phyloP scores from a whole-genome alignment of 2,888 invertebrate genomes.

The Chrysolina haemoptera region DNA sequence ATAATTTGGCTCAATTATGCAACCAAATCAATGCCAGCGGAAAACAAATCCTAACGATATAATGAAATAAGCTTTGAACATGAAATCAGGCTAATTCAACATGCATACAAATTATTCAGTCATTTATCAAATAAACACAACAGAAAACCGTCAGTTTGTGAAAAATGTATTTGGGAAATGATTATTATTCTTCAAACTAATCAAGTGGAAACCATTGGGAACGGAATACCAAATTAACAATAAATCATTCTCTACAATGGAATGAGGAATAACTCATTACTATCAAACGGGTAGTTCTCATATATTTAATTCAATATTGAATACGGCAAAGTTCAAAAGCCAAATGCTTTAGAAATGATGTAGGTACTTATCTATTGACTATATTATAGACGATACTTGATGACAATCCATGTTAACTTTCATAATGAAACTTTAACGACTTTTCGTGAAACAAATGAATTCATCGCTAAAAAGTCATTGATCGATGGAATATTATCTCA shows the following conservation, averaged over 20 bases:
- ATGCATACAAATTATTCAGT: slow-evolving; percentile 42
- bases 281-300: not conserved
- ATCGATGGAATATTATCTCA: too few relatives aligned
- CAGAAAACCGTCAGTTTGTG: slow-evolving; percentile 48
- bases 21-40: not conserved
- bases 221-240: slow-evolving; percentile 10
- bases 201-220: slow-evolving; percentile 43
- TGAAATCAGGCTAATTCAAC: slow-evolving; percentile 39
- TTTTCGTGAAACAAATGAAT: too few relatives aligned
- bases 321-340: not conserved
- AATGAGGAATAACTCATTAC: not conserved
- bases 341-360: too few relatives aligned
- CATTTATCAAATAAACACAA: slow-evolving; percentile 50
- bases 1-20: not conserved
- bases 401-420: too few relatives aligned
- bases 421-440: too few relatives aligned
- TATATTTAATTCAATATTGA: not conserved
- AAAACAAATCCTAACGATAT: not conserved
- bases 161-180: slow-evolving; percentile 51
- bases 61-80: slow-evolving; percentile 16
- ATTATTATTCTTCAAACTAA: slow-evolving; percentile 54
- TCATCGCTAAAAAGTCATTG: too few relatives aligned
- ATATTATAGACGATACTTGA: too few relatives aligned
- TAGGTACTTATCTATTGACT: too few relatives aligned
- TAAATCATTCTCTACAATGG: slow-evolving; percentile 24